Base-by-base conservation (phyloP, 2,113 vertebrate species). In the Promerops cafer region DNA sequence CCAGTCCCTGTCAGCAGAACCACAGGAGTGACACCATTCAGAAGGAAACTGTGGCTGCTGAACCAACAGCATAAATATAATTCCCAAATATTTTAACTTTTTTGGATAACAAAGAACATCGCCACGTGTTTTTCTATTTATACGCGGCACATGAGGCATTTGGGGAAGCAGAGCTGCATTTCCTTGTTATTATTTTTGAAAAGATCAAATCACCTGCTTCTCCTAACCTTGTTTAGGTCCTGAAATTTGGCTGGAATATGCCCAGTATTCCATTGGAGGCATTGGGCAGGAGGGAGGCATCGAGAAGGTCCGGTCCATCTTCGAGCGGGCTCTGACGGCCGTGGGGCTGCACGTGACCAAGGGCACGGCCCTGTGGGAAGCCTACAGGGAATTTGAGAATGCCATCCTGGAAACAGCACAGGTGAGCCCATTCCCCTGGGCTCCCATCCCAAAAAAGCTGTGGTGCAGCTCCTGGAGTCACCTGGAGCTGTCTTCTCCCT, bases 221-320 rank as follows among this genome's bases (percentile, higher is more conserved):
- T 75, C 11, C 4, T 39, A 0, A 4, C 76, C 75, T 74, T 23
- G 13, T 53, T 86, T 35, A 99, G 99, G 99, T 96, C 99, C 99
- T 68, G 99, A 99, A 69, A 99, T 99, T 63, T 99, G 99, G 99
- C 97, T 99, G n/a, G 99, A 99, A 57, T 99, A 99, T 4, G 99
- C 99, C 37, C 99, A 99, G 90, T 99, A 99, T 94, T 99, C 99
- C 2, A 99, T 99, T 1, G 99, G 99, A 8, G 99, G 99, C 53
- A 99, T 99, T 66, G 99, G 99, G 5, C 98, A 98, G 83, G 98
- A 98, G 6, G 99, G 99, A 20, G 99, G 99, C 13, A 98, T 99
- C 0, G 99, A 99, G 70, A 98, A 93, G 56, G 99, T 99, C 28
- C 98, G 99, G 17, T 93, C 98, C 2, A 97, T 99, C 80, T 99